phyloP scores from a whole-genome alignment of 2,797 vertebrate species.

The Todus mexicanus region DNA sequence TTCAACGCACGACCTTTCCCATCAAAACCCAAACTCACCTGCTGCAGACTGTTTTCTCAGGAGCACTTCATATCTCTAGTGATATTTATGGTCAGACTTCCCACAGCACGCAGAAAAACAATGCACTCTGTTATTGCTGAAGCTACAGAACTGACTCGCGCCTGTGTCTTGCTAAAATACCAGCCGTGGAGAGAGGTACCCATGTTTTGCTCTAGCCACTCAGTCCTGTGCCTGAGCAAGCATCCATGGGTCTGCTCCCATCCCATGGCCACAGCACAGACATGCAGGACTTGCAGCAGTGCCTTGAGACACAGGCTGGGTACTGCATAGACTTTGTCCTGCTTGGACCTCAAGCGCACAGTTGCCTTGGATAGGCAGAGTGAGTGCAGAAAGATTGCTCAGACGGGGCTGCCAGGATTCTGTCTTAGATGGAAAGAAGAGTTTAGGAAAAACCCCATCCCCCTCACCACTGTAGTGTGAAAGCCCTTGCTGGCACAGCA shows the following conservation, averaged over 20 bases:
- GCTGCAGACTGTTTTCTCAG: neutral
- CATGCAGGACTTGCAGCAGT: neutral
- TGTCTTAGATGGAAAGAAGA: neutral
- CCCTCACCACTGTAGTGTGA: neutral
- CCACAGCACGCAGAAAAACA: neutral
- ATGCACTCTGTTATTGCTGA: rapidly evolving
- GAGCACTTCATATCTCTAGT: neutral
- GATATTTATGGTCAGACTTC: neutral
- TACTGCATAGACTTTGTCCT: rapidly evolving
- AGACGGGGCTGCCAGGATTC: rapidly evolving
- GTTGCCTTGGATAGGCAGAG: neutral
- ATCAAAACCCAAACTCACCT: rapidly evolving
- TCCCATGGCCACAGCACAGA: rapidly evolving
- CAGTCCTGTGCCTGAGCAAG: rapidly evolving
- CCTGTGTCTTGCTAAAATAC: neutral
- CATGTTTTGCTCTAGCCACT: rapidly evolving
- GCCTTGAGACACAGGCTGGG: rapidly evolving
- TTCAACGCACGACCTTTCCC: neutral
- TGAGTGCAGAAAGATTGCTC: neutral
- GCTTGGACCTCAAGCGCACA: neutral
- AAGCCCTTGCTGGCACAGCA: no score
- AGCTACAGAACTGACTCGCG: neutral
- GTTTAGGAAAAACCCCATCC: neutral
- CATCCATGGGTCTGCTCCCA: rapidly evolving
- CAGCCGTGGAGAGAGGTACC: neutral